These are phyloP conservation scores for Spisula solida DNA, from an alignment of 2,888 invertebrate genomes.

Conservation along the genomic window DNA sequence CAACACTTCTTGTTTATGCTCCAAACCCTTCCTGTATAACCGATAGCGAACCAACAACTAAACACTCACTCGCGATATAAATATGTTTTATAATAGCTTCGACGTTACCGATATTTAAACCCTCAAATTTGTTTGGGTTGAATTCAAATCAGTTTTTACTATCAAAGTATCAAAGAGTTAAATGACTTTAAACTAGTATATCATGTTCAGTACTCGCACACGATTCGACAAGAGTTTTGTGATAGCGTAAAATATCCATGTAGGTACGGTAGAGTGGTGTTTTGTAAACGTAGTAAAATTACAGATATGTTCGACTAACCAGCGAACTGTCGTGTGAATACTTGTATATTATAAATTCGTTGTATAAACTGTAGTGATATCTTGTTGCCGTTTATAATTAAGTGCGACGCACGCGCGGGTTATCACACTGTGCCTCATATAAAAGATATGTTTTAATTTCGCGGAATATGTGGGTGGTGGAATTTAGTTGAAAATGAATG, in stretches of 20 bases:
- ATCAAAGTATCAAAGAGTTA: slow-evolving; percentile 7
- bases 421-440: not conserved
- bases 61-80: not conserved
- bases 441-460: no score
- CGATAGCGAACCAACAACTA: not conserved
- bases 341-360: slow-evolving; percentile 5
- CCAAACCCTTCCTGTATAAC: not conserved
- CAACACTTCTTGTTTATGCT: not conserved
- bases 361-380: not conserved
- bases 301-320: not conserved
- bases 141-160: not conserved
- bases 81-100: not conserved
- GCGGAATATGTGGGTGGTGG: not conserved
- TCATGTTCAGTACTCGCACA: not conserved
- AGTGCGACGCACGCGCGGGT: not conserved
- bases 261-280: not conserved
- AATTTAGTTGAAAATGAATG: not conserved
- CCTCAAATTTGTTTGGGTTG: not conserved
- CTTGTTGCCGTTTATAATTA: not conserved
- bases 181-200: slow-evolving; percentile 14
- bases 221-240: not conserved
- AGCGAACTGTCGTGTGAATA: not conserved
- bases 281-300: not conserved
- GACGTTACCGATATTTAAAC: not conserved
- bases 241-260: not conserved